Evolutionary conservation across 1,140 invertebrate genomes (phyloP), one percentile per base, ranked within the genome.

Genomic region (Sycophaga agraensis): DNA sequence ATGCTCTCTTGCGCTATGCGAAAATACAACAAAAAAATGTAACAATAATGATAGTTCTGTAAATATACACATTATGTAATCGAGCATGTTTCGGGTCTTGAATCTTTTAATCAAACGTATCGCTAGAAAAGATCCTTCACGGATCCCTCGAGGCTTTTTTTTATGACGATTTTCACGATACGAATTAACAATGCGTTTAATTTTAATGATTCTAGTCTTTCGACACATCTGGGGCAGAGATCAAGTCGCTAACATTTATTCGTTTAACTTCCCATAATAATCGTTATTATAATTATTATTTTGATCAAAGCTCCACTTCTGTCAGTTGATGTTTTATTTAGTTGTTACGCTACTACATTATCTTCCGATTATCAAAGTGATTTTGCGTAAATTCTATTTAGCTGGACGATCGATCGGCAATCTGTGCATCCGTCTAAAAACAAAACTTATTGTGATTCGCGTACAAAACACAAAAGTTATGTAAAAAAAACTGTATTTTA

Each of bases 171-270:
- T 51, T 60, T 61, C 14, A 46, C 21, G 56, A 55, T 57, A 51
- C 56, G 43, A 59, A 17, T 58, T 45, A 63, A 56, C 59, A 39
- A 51, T 67, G 69, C 62, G 67, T 65, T 69, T 67, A 73, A 69
- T 72, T 63, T 73, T 76, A 75, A 74, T 76, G 71, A 76, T 76
- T 77, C 75, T 77, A 77, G 75, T 77, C 75, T 77, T 71, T 73
- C 68, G 71, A 75, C 68, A 66, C 65, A 67, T 69, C 40, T 69
- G 72, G 69, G 67, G 72, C 65, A 53, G 58, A 65, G 67, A 74
- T 77, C 68, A 67, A 57, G 54, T 64, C 22, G 60, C 55, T 49
- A 35, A 59, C 50, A 40, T 53, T 61, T 40, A 42, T 61, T 48
- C 46, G 48, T 56, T 64, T 56, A 21, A 46, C 42, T 51, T 43